Conservation (phyloP, 1,140 invertebrate genomes). For the Hycleus phaleratus region DNA sequence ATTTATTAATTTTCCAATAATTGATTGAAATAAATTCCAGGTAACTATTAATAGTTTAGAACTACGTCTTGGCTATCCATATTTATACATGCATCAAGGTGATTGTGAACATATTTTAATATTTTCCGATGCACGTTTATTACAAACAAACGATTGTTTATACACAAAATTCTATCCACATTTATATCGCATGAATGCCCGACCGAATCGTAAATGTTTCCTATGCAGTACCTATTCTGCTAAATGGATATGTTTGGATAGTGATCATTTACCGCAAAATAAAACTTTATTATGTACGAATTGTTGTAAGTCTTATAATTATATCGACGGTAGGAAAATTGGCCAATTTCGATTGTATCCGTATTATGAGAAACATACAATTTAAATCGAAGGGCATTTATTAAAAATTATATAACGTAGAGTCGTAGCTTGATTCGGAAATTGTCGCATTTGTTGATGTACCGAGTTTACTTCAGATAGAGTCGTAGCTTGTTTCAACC, state of each 20-base stretch:
- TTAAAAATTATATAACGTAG: too few relatives aligned
- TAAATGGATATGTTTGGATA: conserved; percentile 52
- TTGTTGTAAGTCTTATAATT: conserved; percentile 59
- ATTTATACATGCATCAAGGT: conserved; percentile 82
- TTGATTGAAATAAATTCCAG: neutral
- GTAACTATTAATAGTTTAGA: conserved; percentile 48
- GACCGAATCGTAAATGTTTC: conserved; percentile 43
- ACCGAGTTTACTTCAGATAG: too few relatives aligned
- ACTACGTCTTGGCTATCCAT: conserved; percentile 47
- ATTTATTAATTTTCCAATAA: too few relatives aligned
- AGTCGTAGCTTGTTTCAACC: too few relatives aligned
- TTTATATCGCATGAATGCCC: conserved; percentile 40
- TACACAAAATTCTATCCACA: conserved; percentile 46
- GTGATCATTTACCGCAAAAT: conserved; percentile 54
- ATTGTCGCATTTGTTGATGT: too few relatives aligned
- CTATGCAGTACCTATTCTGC: conserved; percentile 46
- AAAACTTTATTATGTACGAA: conserved; percentile 57
- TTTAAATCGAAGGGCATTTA: neutral
- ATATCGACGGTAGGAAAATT: conserved; percentile 51
- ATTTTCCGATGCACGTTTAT: conserved; percentile 61
- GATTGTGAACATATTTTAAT: conserved; percentile 80
- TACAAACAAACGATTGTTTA: conserved; percentile 45
- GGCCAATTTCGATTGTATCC: conserved; percentile 50
- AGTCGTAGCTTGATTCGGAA: too few relatives aligned
- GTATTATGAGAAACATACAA: conserved; percentile 28